Percentiles rank a stretch among this genome's conserved stretches.
Evolutionary conservation across 1,140 invertebrate species (phyloP).

Genomic region (Orchestia grillus): DNA sequence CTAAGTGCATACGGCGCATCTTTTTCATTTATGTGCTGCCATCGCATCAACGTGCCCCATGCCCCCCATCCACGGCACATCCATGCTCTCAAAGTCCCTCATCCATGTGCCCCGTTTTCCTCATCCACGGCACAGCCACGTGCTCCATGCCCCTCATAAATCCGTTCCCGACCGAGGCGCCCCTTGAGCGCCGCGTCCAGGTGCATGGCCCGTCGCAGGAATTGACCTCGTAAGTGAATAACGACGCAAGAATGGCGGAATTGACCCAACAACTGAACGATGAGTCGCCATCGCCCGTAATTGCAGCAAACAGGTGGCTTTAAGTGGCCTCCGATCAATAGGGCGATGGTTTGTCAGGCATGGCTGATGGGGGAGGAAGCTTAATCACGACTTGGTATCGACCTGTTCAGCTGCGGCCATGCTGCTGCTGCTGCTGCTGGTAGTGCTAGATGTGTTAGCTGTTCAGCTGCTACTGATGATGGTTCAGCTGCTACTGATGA

Average conservation of each 20-base stretch:
- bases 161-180: not conserved
- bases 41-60: too few species aligned
- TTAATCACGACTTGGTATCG: not conserved
- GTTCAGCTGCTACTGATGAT: not conserved
- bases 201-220: not conserved
- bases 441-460: not conserved
- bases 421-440: not conserved
- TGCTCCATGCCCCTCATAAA: not conserved
- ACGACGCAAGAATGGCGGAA: not conserved
- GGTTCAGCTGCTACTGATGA: not conserved
- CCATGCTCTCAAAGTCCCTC: too few species aligned
- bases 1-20: not conserved
- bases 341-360: constrained; percentile 1
- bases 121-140: too few species aligned
- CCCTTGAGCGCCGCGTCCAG: not conserved
- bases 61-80: too few species aligned
- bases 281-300: not conserved
- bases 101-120: too few species aligned
- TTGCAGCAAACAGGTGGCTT: constrained; percentile 19
- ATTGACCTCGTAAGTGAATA: constrained; percentile 30
- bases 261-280: constrained; percentile 38
- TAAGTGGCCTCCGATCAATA: constrained; percentile 33
- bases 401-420: not conserved
- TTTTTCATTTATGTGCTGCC: too few species aligned
- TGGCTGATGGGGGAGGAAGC: not conserved